A percentile compares a stretch with the other conserved stretches of the same genome.
Evolutionary conservation across 1,140 invertebrate genomes (phyloP).

Genomic region (Cydia splendana): DNA sequence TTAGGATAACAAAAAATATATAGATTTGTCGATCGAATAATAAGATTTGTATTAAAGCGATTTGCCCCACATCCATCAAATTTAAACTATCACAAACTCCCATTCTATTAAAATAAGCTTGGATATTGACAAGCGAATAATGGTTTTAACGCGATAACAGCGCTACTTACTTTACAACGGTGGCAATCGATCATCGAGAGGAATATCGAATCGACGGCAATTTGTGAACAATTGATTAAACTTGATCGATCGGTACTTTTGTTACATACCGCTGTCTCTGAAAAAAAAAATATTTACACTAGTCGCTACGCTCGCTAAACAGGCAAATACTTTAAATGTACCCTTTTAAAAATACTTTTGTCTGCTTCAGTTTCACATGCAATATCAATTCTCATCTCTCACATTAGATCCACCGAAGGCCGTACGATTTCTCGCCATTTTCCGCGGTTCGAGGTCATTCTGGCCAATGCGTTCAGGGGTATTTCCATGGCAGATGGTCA

Average conservation of each 20-base stretch:
- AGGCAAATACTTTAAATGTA: too few species aligned
- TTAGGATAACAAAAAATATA: neutral
- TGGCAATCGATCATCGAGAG: constrained; percentile 10
- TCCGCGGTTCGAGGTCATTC: too few species aligned
- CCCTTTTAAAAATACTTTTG: too few species aligned
- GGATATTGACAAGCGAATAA: neutral
- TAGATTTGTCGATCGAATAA: neutral
- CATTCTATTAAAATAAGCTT: constrained; percentile 3
- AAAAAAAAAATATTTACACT: neutral
- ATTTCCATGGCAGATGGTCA: too few species aligned
- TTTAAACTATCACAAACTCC: constrained; percentile 14
- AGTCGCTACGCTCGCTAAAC: neutral
- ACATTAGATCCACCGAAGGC: too few species aligned
- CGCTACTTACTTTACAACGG: neutral
- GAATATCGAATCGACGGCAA: constrained; percentile 18
- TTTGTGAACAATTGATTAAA: constrained; percentile 22
- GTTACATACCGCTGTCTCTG: neutral
- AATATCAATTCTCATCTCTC: too few species aligned
- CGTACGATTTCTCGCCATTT: too few species aligned
- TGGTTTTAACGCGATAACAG: constrained; percentile 21
- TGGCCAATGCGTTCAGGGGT: too few species aligned
- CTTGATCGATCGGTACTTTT: constrained; percentile 20
- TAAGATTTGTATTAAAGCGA: neutral
- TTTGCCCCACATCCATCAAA: constrained; percentile 13
- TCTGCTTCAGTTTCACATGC: too few species aligned